Evolutionary conservation across 2,888 invertebrate species (phyloP).

Genomic region (Agriopis marginaria): DNA sequence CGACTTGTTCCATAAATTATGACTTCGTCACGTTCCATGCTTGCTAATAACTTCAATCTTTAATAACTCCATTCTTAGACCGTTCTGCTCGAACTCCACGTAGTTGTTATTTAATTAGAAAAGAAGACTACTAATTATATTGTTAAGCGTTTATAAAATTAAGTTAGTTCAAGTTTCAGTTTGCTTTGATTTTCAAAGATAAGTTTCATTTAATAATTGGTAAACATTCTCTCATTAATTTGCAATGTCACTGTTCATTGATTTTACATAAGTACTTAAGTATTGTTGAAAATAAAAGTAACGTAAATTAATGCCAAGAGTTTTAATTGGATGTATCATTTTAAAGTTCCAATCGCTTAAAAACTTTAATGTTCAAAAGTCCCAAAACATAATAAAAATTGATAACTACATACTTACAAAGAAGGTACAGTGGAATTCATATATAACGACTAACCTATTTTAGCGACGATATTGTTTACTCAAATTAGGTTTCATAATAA

Average conservation of each 20-base stretch:
- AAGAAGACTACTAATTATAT: background rate
- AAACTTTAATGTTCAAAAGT: background rate
- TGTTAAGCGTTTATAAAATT: background rate
- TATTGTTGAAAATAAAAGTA: background rate
- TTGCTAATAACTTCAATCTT: constrained; percentile 4
- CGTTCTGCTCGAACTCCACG: constrained; percentile 10
- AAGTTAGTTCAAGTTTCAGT: background rate
- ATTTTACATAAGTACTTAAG: constrained; percentile 6
- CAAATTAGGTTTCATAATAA: too few relatives aligned
- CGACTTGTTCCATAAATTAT: constrained; percentile 44
- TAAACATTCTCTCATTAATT: background rate
- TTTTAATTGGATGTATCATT: background rate
- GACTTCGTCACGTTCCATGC: constrained; percentile 31
- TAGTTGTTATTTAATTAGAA: constrained; percentile 3
- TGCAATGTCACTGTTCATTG: background rate
- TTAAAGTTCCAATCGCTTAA: background rate
- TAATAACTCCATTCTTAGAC: constrained; percentile 4
- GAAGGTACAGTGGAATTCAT: too few relatives aligned
- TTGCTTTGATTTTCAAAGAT: background rate
- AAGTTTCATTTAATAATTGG: background rate
- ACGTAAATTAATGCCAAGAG: background rate
- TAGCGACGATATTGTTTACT: too few relatives aligned
- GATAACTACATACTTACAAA: background rate
- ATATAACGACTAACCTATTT: too few relatives aligned
- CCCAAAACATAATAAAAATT: background rate